A percentile compares a stretch with the other conserved stretches of the same genome.
Conservation (phyloP, 2,113 vertebrate species). For the Microcebus murinus region DNA sequence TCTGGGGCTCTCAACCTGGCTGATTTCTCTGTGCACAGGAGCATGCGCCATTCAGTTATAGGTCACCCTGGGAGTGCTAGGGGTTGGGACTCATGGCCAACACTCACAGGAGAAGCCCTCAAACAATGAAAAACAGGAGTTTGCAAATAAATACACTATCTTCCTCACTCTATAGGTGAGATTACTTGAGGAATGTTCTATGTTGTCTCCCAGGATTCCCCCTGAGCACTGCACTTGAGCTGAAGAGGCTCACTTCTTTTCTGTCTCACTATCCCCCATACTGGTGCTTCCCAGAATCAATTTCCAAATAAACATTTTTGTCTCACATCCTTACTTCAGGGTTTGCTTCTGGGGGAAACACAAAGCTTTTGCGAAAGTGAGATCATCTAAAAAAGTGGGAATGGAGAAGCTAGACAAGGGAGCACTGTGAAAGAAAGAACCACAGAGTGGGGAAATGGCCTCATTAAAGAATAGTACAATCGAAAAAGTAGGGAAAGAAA, state of each 20-base stretch:
- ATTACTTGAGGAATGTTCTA: background rate
- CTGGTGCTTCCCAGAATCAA: background rate
- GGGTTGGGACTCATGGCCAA: background rate
- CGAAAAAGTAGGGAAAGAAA: background rate
- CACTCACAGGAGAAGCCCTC: background rate
- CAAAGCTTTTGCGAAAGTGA: background rate
- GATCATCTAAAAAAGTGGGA: background rate
- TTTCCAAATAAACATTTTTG: background rate
- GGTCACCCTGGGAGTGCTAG: background rate
- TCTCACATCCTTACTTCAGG: background rate
- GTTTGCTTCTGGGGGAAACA: background rate
- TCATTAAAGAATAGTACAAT: background rate
- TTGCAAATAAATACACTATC: background rate
- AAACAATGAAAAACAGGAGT: background rate
- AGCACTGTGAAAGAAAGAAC: background rate
- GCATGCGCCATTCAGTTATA: fast-evolving
- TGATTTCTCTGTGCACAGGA: background rate
- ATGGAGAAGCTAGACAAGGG: background rate
- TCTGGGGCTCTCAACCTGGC: background rate
- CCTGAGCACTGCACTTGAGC: background rate
- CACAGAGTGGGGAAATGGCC: background rate
- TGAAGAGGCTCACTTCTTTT: background rate
- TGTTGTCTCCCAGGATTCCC: background rate
- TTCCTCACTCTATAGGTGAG: background rate
- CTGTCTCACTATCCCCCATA: background rate